Base-by-base conservation (phyloP, 2,113 vertebrate genomes). In the Todiramphus saurophagus region DNA sequence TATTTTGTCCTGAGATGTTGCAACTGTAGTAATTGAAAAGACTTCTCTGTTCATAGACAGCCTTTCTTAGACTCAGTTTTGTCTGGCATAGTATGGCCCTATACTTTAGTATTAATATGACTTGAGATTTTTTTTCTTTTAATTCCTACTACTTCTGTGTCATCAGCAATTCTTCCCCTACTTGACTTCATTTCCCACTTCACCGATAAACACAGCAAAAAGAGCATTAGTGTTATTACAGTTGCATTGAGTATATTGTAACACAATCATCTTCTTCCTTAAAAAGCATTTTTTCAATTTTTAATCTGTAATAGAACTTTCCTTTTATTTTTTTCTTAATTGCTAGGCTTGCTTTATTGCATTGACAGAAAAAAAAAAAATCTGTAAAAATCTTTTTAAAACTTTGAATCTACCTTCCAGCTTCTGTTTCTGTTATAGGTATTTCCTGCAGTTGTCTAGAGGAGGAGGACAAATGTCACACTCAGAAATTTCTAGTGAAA, bases 141-240 rank as follows among this genome's bases (percentile, higher is more conserved):
- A 58, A 64, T 78, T 78, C 41, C 27, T 68, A 43, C 33, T 78
- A 50, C 15, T 89, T 90, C 37, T 76, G 4, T 50, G 68, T 63
- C 37, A 83, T 89, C 72, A 91, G 43, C 43, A 86, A 8, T 87
- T 94, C 95, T 90, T 64, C 53, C 51, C 9, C 51, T 53, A 15
- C 33, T 91, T 69, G 86, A 48, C 19, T 33, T 35, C 46, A 73
- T 93, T 93, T 95, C 78, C n/a, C 56, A 72, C 87, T 89, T 94
- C 4, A 5, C 31, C 83, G 94, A 86, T 66, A 89, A 82, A 92
- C 37, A 82, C 41, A 92, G 39, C 66, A 85, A 91, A 85, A 58
- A n/a, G 33, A 58, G 37, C 46, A 87, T 66, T 56, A 53, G 35
- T 58, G 60, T 76, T 90, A 53, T 90, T 87, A 28, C 37, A 62